Evolutionary conservation across 2,888 invertebrate species (phyloP), one percentile per base, ranked within the genome.

Genomic region (Drosophila nr. perissopoda): DNA sequence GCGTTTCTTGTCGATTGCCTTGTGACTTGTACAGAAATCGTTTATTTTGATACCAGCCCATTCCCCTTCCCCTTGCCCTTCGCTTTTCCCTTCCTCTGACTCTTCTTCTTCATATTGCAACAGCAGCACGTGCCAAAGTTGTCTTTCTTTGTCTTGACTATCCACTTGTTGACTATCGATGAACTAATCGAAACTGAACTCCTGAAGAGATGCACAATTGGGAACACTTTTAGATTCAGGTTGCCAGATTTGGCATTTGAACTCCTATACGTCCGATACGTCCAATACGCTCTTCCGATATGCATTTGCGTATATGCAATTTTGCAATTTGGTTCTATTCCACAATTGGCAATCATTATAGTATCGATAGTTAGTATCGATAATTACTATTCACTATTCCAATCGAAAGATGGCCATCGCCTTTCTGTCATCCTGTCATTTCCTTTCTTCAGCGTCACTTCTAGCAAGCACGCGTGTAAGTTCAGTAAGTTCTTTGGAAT

Each of bases 21-120:
- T 25, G 25, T 51, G 62, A 65, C 21, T 62, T 40, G 42, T 63
- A n/a, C n/a, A n/a, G 34, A 68, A 54, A 53, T 62, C 29, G 53
- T 70, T 62, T 52, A 59, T 70, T 58, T 58, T 71, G 71, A 59
- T 70, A 71, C 64, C 61, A 52, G 58, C 69, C 52, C 68, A 66
- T 16, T 13, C 18, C 7, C 27, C 2, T 36, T 27, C 27, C 27
- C 27, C 27, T 27, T 27, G 4, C 27, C 27, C 27, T 3, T 2
- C 27, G 27, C 27, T 27, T 27, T 0, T 0, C 10, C 11, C 33
- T 7, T 29, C 62, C 40, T 11, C 13, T 7, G 4, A 2, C 13
- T 13, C 36, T 8, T 27, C 8, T 8, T 18, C 38, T n/a, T 40
- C 13, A n/a, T 10, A 10, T 10, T 10, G 13, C 6, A 29, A 1